phyloP scores from a whole-genome alignment of 2,888 invertebrate species.

The Crossocerus cetratus region DNA sequence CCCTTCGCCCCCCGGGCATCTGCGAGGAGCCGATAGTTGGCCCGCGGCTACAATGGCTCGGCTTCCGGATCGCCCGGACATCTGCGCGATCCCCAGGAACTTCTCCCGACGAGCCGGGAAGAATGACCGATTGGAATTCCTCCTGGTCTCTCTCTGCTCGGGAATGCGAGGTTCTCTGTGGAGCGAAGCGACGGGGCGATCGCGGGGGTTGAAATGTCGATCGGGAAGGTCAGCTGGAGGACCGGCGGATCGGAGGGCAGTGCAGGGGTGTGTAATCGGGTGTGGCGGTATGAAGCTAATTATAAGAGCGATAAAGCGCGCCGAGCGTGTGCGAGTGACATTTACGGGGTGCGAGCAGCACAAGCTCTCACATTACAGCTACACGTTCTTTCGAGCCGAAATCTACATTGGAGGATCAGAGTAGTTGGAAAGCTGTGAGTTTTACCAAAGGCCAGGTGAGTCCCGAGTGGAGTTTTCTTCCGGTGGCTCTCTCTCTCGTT shows the following conservation, averaged over 20 bases:
- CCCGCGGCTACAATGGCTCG: too few species aligned
- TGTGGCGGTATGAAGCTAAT: conserved; percentile 64
- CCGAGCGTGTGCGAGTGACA: conserved; percentile 28
- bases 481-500: not conserved
- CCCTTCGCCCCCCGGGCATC: too few species aligned
- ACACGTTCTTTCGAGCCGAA: too few species aligned
- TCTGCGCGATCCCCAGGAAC: too few species aligned
- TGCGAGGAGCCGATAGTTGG: too few species aligned
- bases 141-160: too few species aligned
- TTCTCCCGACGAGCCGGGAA: too few species aligned
- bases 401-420: too few species aligned
- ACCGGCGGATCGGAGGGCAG: conserved; percentile 4
- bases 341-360: conserved; percentile 7
- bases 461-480: not conserved
- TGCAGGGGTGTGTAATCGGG: conserved; percentile 62
- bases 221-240: not conserved
- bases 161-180: not conserved
- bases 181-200: too few species aligned
- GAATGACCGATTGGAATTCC: too few species aligned
- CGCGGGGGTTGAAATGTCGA: not conserved
- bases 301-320: conserved; percentile 54
- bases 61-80: too few species aligned
- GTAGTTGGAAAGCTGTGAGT: not conserved
- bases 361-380: too few species aligned
- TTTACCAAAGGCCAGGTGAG: not conserved